Base-by-base conservation (phyloP, 2,888 invertebrate genomes). In the Clitarchus hookeri region DNA sequence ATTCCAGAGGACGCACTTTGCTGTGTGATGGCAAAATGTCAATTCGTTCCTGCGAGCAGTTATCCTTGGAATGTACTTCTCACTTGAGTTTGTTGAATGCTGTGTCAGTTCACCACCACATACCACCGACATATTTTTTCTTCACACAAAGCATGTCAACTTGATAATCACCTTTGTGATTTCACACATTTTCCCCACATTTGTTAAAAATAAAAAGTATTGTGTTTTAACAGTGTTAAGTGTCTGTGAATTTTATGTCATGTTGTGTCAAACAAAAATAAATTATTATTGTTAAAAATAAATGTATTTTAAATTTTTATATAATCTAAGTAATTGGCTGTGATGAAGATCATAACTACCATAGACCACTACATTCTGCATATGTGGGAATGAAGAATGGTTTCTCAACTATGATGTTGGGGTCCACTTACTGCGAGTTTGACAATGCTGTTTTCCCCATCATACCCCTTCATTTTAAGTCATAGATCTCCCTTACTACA, bases 1-100 rank as follows among this genome's bases (percentile, higher is more conserved):
- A 85, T 93, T 93, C 88, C 92, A 92, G 84, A 91, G 93, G 88
- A 93, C 93, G 9, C 93, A 93, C 89, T 93, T 91, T 89, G 93
- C 92, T 78, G 93, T 93, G 83, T 93, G 89, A 89, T 16, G 65
- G 48, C 1, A 48, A 16, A 2, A 48, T 11, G 13, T 23, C 1
- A 6, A 23, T 65, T n/a, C 23, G 8, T 0, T 16, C 65, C 65
- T 23, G n/a, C n/a, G 6, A 19, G 16, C n/a, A 1, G n/a, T 65
- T 19, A n/a, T 19, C 23, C 8, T 65, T 19, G 16, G 65, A 23
- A 48, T 16, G 65, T 65, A 23, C n/a, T 65, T 65, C 23, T 19
- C 2, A 65, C 23, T 48, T 16, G 11, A 13, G 48, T 48, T 48
- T 48, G 48, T 48, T n/a, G n/a, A n/a, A n/a, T n/a, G n/a, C n/a